Evolutionary conservation across 2,888 invertebrate species (phyloP).

Genomic region (Orchesellides sinensis): DNA sequence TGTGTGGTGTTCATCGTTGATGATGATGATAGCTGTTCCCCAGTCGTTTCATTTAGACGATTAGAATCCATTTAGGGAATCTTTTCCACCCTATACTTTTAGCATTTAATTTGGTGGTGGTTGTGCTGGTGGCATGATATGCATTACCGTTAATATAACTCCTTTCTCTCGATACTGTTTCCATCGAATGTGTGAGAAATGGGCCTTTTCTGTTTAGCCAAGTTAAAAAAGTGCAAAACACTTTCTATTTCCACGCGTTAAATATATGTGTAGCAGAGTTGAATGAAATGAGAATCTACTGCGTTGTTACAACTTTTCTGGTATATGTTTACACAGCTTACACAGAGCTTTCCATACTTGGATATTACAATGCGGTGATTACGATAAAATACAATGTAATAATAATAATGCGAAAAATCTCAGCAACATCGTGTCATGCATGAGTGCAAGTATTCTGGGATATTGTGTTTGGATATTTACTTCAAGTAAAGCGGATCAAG

Average conservation of each 20-base stretch:
- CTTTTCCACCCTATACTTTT: constrained; percentile 31
- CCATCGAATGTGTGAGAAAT: constrained; percentile 15
- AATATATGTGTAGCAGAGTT: too few relatives aligned
- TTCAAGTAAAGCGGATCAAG: neutral
- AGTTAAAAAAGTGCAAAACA: too few relatives aligned
- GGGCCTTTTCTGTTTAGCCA: neutral
- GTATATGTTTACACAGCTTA: too few relatives aligned
- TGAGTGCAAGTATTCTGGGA: neutral
- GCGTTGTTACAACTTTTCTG: too few relatives aligned
- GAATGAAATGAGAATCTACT: too few relatives aligned
- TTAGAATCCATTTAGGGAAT: constrained; percentile 62
- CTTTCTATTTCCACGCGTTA: too few relatives aligned
- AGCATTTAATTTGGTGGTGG: neutral
- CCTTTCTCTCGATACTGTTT: neutral
- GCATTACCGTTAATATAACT: neutral
- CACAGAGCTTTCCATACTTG: too few relatives aligned
- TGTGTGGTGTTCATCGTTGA: constrained; percentile 18
- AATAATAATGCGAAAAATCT: constrained; percentile 20
- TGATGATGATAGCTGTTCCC: constrained; percentile 43
- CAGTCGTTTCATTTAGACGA: constrained; percentile 59
- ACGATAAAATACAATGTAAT: constrained; percentile 17
- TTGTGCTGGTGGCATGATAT: too few relatives aligned
- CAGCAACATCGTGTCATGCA: too few relatives aligned
- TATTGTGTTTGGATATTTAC: too few relatives aligned
- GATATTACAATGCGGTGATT: neutral